These are phyloP conservation scores for Calidris pugnax DNA, from an alignment of 2,113 vertebrate species.

Conservation along the genomic window DNA sequence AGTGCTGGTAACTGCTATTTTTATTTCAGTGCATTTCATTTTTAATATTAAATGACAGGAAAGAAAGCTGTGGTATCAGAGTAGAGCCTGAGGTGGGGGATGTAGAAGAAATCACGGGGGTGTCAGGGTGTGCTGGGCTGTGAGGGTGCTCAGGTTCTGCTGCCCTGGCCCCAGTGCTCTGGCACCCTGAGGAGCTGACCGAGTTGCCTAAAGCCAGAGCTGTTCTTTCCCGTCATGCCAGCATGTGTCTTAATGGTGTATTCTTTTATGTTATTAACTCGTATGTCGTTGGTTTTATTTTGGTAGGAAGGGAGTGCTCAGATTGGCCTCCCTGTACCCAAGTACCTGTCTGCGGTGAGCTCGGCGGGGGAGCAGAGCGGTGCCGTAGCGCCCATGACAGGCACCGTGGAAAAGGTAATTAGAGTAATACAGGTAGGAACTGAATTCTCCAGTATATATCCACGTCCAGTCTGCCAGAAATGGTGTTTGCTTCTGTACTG, in stretches of 20 bases:
- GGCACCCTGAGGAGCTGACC: not conserved
- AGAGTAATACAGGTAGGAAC: not conserved
- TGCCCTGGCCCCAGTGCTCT: not conserved
- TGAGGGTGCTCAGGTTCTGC: not conserved
- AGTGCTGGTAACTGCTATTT: not conserved
- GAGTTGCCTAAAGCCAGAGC: not conserved
- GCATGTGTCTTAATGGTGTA: not conserved
- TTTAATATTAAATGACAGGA: not conserved
- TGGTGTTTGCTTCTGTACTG: not conserved
- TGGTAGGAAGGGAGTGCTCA: conserved; percentile 83
- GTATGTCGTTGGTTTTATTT: not conserved
- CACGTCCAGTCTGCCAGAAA: not conserved
- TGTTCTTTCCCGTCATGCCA: not conserved
- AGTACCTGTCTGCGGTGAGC: conserved; percentile 82
- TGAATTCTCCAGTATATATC: not conserved
- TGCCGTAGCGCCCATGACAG: conserved; percentile 92
- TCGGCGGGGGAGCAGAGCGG: conserved; percentile 76
- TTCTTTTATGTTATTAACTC: not conserved
- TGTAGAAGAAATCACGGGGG: not conserved
- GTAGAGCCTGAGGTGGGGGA: not conserved
- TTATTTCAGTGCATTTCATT: not conserved
- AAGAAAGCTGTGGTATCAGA: not conserved
- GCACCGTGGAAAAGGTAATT: conserved; percentile 95
- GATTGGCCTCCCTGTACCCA: conserved; percentile 85
- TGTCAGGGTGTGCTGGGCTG: too few relatives aligned